Percentiles rank a stretch among this genome's conserved stretches.
phyloP scores from a whole-genome alignment of 2,797 vertebrate species.

The Lepilemur septentrionalis region DNA sequence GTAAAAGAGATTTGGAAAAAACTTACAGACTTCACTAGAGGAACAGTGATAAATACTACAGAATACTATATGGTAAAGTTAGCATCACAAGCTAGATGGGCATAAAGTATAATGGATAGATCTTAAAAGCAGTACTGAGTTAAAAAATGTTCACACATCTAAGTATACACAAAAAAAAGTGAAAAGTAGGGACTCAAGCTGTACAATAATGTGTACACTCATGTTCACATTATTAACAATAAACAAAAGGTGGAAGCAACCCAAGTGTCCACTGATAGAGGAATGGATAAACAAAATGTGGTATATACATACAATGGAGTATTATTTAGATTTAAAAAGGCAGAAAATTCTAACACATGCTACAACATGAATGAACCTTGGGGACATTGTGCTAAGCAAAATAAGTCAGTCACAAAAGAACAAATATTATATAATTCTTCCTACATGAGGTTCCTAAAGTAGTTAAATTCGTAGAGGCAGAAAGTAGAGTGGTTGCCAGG shows the following conservation, averaged over 20 bases:
- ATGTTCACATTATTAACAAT: not conserved
- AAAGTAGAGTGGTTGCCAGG: not conserved
- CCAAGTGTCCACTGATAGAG: not conserved
- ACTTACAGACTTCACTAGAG: not conserved
- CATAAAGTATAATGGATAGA: not conserved
- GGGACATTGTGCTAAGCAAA: not conserved
- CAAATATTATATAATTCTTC: not conserved
- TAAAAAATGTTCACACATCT: not conserved
- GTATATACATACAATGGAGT: not conserved
- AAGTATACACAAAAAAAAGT: not conserved
- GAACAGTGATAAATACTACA: not conserved
- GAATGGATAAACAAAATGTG: not conserved
- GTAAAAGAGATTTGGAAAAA: not conserved
- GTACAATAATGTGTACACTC: no score
- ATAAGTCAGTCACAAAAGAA: not conserved
- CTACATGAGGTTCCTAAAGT: not conserved
- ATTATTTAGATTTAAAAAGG: not conserved
- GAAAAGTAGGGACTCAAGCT: constrained; percentile 7
- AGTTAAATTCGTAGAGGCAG: constrained; percentile 20
- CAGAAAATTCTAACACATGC: not conserved
- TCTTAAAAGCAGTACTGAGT: not conserved
- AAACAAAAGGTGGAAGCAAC: not conserved
- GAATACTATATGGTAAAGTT: not conserved
- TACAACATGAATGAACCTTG: not conserved
- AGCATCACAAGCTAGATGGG: not conserved